Evolutionary conservation across 2,797 vertebrate genomes (phyloP), one percentile per base, ranked within the genome.

Genomic region (Sardinella longiceps): DNA sequence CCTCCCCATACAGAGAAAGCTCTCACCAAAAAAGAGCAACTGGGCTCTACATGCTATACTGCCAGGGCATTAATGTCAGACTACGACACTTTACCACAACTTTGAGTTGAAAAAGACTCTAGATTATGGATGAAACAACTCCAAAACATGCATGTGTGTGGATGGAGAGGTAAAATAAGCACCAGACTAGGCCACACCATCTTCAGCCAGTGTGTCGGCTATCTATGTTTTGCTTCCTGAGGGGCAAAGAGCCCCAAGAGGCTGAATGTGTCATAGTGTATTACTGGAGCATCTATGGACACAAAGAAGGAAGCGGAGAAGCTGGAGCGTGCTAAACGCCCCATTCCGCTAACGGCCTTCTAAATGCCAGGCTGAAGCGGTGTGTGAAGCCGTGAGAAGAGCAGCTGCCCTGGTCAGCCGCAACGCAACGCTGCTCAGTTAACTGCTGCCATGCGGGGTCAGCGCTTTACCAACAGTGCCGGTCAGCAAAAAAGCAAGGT

Each of bases 371-470:
- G 14, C 15, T 18, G 33, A 74, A 74, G 66, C 5, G 66, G 15
- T 18, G 33, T 74, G 66, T 15, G 33, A 39, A 39, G 33, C 33
- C 33, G 66, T 74, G 66, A 74, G 37, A 20, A 74, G 30, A 74
- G 66, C 66, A 74, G 66, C 66, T 74, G 66, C 66, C 66, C 14
- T 6, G 66, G 66, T 33, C 66, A 74, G 66, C 33, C 30, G 28
- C 12, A 66, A 15, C 33, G 15, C n/a, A 11, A 6, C 15, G 33
- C 30, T 70, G 30, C 14, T 30, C 30, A n/a, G 30, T 14, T 12
- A 33, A 70, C 30, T 28, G 30, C 63, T 74, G 66, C 33, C 66
- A 33, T 39, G 66, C 66, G 30, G 28, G 66, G 66, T 74, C 66
- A 74, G 66, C 30, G 15, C 33, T 74, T 74, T 33, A 7, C 28